Base-by-base conservation (phyloP, 1,140 invertebrate genomes). In the Brachionus plicatilis region DNA sequence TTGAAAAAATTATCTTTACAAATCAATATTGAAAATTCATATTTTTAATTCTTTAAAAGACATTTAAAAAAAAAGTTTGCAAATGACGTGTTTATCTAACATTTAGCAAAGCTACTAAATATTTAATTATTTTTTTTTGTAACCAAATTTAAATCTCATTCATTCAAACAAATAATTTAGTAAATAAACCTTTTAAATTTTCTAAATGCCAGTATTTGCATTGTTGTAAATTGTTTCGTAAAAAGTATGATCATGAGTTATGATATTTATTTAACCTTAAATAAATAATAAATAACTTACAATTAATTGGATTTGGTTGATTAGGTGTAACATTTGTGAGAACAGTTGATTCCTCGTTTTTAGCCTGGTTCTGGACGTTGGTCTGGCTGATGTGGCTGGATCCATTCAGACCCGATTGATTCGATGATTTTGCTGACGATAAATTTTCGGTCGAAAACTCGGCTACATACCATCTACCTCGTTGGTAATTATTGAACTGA, bases 401-500 rank as follows among this genome's bases (percentile, higher is more conserved):
- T 17, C 47, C 37, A 41, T 65, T 80, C 24, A 7, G 3, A 9
- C 5, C 17, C 20, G 79, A 8, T 3, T 76, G 41, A 76, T 76
- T 76, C n/a, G 45, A 47, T 47, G 9, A 43, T 50, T 76, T 76
- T 12, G 43, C 24, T 76, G 37, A 37, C 12, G n/a, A 20, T 3
- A 47, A 47, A 76, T 47, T 76, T 12, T 82, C 79, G n/a, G 60
- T 27, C 37, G 53, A 37, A 29, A 60, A 60, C 17, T 82, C 79
- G 27, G 79, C 17, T 24, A 82, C 79, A 20, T 20, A 65, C 79
- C 79, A 82, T 82, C 79, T 37, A 45, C 79, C 68, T 14, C 68
- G 68, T 41, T 72, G 68, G 37, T 72, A 72, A 17, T 37, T 72
- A 14, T 72, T 72, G 7, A 41, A 41, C 24, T 12, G 12, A 12